Base-by-base conservation (phyloP, 1,140 invertebrate species). In the Heliconius melpomene region DNA sequence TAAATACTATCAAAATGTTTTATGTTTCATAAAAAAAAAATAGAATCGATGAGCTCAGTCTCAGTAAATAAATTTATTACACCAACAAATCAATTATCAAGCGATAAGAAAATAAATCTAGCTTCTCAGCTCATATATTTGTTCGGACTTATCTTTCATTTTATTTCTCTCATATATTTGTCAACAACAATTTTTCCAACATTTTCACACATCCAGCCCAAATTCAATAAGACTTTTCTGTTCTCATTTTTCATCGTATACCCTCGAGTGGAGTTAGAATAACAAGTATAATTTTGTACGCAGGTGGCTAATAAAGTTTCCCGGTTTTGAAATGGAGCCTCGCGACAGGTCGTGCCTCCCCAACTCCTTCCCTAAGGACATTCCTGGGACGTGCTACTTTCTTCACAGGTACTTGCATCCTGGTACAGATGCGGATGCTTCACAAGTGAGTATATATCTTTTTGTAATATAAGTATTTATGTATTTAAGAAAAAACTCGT, bases 351-450 rank as follows among this genome's bases (percentile, higher is more conserved):
- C 96, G 13, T 97, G 96, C 92, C 95, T 99, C 80, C 98, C 98
- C 1, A 97, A 97, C 87, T 98, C 97, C 78, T 98, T 98, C 94
- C 97, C 98, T 57, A 94, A 96, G 71, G 95, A 97, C 86, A 96
- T 97, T 73, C 95, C 96, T 40, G 98, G 97, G 66, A 98, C 97
- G 7, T 98, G 98, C 88, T 96, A 98, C 91, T 99, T 99, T 91
- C 95, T 99, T 8, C 96, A 97, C 74, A 96, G 95, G 76, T 99
- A 98, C 94, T 95, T 95, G 75, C 97, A 98, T 91, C 96, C 96
- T 1, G 93, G 95, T 3, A 93, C 98, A 20, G 94, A 96, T 71
- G 88, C 89, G 5, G 94, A 93, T 26, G 93, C 95, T 23, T 89
- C 96, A 1, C 93, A 97, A 79, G 96, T 94, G 80, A 90, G 86